Evolutionary conservation across 2,888 invertebrate genomes (phyloP).

Genomic region (Melieria crassipennis): DNA sequence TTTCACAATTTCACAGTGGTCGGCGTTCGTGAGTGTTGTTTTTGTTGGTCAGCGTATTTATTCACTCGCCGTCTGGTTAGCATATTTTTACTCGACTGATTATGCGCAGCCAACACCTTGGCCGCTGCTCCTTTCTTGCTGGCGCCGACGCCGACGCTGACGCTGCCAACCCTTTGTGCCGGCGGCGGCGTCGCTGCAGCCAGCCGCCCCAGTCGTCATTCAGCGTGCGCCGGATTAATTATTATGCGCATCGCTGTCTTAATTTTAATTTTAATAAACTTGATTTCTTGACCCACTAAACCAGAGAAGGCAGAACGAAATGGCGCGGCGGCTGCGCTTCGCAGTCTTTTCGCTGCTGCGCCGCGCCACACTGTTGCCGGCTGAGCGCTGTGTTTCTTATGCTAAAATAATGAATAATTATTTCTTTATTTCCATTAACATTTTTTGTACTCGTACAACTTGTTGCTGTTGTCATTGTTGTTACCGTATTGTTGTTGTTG

Average conservation of each 20-base stretch:
- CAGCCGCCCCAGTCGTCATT: too few species aligned
- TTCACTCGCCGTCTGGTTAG: constrained; percentile 20
- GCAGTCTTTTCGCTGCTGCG: constrained; percentile 19
- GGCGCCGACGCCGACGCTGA: background rate
- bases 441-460: background rate
- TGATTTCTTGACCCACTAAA: constrained; percentile 61
- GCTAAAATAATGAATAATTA: too few species aligned
- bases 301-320: constrained; percentile 42
- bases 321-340: constrained; percentile 19
- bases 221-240: constrained; percentile 46
- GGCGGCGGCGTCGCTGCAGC: background rate
- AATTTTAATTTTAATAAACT: constrained; percentile 62
- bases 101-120: background rate
- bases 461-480: constrained; percentile 22
- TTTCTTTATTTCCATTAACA: too few species aligned
- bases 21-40: constrained; percentile 6
- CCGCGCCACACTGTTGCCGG: constrained; percentile 1
- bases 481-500: constrained; percentile 19
- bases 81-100: constrained; percentile 19
- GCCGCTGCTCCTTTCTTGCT: background rate
- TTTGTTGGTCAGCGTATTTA: constrained; percentile 19
- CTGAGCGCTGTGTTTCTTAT: too few species aligned
- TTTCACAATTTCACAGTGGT: background rate
- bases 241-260: constrained; percentile 55
- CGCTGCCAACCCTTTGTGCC: constrained; percentile 9